Base-by-base conservation (phyloP, 2,797 vertebrate genomes). In the Xyrichtys novacula region DNA sequence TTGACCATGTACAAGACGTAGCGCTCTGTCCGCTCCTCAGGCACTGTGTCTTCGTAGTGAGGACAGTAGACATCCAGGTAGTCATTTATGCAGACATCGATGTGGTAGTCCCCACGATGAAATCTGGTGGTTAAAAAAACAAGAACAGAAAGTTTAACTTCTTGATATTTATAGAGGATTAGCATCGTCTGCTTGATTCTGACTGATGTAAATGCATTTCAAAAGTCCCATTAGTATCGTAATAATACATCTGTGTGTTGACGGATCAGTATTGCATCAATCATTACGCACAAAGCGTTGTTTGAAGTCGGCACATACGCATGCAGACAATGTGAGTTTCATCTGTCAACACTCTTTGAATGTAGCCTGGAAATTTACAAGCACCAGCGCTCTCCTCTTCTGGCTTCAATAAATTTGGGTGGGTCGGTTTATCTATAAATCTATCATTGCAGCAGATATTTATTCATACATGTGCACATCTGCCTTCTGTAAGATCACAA, bases 1-100 rank as follows among this genome's bases (percentile, higher is more conserved):
- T 98, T 98, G 76, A 98, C 97, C 97, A 99, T 98, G 93, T 98
- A 99, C 76, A 99, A 96, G 85, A 98, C 92, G 2, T 99, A 98
- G 57, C 96, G 96, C 85, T 99, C 97, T 0, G 96, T 95, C 84
- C 95, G 94, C 76, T 99, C 97, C 91, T 97, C 96, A 0, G 97
- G 96, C 69, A 98, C 96, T 0, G 96, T 90, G 85, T 97, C 97
- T 85, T 97, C 97, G 3, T 98, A 99, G 90, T 98, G 97, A 74
- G 97, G 97, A 85, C 97, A 99, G 93, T 97, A 99, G 54, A 99
- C 97, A 69, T 99, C 97, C 91, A 98, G 93, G 91, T 99, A 99
- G 92, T 99, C 97, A 42, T 99, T 99, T 87, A 99, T 98, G 81
- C 97, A 98, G 74, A 99, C 97, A 5, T 98, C 97, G 0, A 99